A percentile compares a stretch with the other conserved stretches of the same genome.
Evolutionary conservation across 92 coral and sea anemone genomes (phyloP).

Genomic region (Isaurus tuberculatus): DNA sequence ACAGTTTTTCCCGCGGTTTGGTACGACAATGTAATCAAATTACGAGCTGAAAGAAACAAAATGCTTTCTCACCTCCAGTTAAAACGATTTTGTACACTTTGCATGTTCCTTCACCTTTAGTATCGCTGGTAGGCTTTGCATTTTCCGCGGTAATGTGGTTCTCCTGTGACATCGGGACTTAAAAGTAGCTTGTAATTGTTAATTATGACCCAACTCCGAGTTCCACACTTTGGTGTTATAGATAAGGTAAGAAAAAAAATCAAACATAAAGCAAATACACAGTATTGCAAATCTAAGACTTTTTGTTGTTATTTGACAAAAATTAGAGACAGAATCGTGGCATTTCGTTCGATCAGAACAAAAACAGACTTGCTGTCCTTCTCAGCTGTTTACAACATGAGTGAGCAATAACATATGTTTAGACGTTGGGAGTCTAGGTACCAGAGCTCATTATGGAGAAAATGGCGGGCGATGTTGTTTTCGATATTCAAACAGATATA

Average conservation of each 20-base stretch:
- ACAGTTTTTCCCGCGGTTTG: not conserved
- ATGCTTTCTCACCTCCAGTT: slow-evolving; percentile 87
- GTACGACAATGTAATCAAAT: not conserved
- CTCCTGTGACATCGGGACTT: not conserved
- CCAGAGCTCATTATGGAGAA: slow-evolving; percentile 18
- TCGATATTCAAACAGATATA: slow-evolving; percentile 21
- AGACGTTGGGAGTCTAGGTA: not conserved
- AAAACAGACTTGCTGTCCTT: not conserved
- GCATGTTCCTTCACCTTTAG: not conserved
- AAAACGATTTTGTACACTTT: slow-evolving; percentile 87
- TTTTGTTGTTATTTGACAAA: not conserved
- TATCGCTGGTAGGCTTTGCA: slow-evolving; percentile 3
- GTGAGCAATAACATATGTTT: no score
- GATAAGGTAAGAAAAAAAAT: not conserved
- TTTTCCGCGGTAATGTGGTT: not conserved
- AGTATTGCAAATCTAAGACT: not conserved
- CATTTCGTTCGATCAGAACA: not conserved
- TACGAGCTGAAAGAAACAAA: not conserved
- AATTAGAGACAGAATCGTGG: not conserved
- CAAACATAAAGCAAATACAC: not conserved
- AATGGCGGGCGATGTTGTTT: slow-evolving; percentile 23
- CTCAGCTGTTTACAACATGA: no score
- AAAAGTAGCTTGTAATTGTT: no score
- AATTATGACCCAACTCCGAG: no score
- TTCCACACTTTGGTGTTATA: not conserved